Evolutionary conservation across 2,888 invertebrate species (phyloP), one percentile per base, ranked within the genome.

Genomic region (Acleris literana): DNA sequence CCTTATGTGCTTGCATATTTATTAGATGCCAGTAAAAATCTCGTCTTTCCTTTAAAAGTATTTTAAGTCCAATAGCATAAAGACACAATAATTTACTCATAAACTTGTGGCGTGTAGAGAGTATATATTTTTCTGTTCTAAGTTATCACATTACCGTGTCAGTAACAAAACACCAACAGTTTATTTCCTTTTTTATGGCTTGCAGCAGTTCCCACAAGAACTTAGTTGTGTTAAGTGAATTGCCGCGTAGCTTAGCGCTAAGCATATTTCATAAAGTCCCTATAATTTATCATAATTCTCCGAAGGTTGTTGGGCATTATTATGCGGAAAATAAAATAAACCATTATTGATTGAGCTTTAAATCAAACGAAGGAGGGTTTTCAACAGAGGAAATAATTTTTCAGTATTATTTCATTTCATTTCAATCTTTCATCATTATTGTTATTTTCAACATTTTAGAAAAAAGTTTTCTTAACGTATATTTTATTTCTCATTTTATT

Each of bases 151-250:
- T 48, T 61, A 68, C 49, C 55, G 63, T 66, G 68, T 69, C 39
- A 64, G 70, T 66, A 70, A 70, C 66, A 68, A 63, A 71, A 72
- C 69, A 68, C 61, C 60, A 70, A 66, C 69, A 65, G 64, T 69
- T 70, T 71, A 39, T 39, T 39, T 5, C 39, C 13, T 39, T 39
- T 13, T 39, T 71, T 70, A 70, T 69, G 68, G 67, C 61, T 64
- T 69, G 72, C 73, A 72, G 72, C 62, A 60, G 73, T 76, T 75
- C 66, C 59, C 33, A 33, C 48, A 7, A 13, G n/a, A 48, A 20
- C 46, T 54, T 48, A 53, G 52, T 22, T 16, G 44, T 39, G 20
- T 54, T 44, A 69, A 76, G 73, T 76, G 74, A 70, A 79, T 77
- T 77, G 70, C 58, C 48, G 9, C n/a, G 39, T 22, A 48, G 29